A percentile compares a stretch with the other conserved stretches of the same genome.
phyloP scores from a whole-genome alignment of 1,140 invertebrate genomes.

The Schlechtendalia chinensis region DNA sequence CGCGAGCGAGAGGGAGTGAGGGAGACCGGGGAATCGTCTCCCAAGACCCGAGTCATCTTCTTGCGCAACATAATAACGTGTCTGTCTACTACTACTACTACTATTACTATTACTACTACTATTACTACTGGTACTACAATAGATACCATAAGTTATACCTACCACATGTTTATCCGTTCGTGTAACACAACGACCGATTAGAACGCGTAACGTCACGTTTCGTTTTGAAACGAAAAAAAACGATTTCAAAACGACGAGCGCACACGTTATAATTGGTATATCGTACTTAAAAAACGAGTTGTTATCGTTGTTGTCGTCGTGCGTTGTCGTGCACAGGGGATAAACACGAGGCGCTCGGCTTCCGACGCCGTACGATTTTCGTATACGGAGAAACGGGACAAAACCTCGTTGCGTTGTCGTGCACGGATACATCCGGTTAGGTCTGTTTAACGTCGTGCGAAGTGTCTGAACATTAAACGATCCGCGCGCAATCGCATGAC shows the following conservation, averaged over 20 bases:
- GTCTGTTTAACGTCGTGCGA: too few relatives aligned
- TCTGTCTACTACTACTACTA: neutral
- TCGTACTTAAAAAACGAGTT: neutral
- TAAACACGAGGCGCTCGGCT: too few relatives aligned
- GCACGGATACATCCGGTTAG: too few relatives aligned
- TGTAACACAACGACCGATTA: conserved; percentile 7
- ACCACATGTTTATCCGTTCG: neutral
- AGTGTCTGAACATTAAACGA: too few relatives aligned
- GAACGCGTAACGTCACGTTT: conserved; percentile 28
- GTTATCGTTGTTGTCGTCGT: too few relatives aligned
- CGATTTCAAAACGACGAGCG: neutral
- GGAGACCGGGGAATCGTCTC: conserved; percentile 1
- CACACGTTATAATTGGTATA: neutral
- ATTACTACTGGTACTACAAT: neutral
- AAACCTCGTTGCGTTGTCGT: too few relatives aligned
- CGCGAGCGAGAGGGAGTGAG: neutral
- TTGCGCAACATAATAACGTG: conserved; percentile 18
- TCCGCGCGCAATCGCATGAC: too few relatives aligned
- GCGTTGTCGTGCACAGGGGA: neutral
- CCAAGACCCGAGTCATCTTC: conserved; percentile 21
- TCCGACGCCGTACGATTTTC: too few relatives aligned
- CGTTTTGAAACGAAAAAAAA: too few relatives aligned
- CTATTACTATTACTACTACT: neutral
- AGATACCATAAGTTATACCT: neutral
- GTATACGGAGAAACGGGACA: too few relatives aligned